Percentiles rank a stretch among this genome's conserved stretches.
phyloP scores from a whole-genome alignment of 2,888 invertebrate genomes.

The Steinernema scapterisci region DNA sequence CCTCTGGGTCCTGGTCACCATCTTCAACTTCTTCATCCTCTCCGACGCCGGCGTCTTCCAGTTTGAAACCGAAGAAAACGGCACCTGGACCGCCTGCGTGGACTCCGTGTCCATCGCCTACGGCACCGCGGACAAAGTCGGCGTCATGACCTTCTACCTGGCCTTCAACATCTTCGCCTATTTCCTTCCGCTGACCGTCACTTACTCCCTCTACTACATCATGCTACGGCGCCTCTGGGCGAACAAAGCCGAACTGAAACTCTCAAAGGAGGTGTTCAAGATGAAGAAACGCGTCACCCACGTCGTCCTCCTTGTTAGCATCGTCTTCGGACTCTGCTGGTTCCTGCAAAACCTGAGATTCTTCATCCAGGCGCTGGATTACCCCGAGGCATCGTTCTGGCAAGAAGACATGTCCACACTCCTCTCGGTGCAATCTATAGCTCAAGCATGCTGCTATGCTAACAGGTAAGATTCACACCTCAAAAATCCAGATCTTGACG shows the following conservation, averaged over 20 bases:
- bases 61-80: constrained; percentile 27
- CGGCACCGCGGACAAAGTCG: constrained; percentile 22
- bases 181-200: constrained; percentile 81
- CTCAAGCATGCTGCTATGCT: constrained; percentile 19
- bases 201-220: constrained; percentile 83
- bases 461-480: neutral
- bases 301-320: constrained; percentile 48
- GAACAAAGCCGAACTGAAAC: constrained; percentile 69
- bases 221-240: constrained; percentile 85
- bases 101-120: constrained; percentile 48
- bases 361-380: constrained; percentile 54
- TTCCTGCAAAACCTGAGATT: constrained; percentile 81
- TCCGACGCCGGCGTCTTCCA: constrained; percentile 29
- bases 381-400: constrained; percentile 47
- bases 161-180: constrained; percentile 84
- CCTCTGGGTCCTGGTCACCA: constrained; percentile 21
- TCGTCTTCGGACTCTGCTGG: constrained; percentile 90
- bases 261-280: constrained; percentile 35
- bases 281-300: constrained; percentile 49
- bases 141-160: constrained; percentile 71
- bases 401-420: constrained; percentile 38
- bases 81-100: constrained; percentile 47
- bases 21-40: constrained; percentile 31
- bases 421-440: constrained; percentile 25
- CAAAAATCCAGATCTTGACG: neutral